These are phyloP conservation scores for Aphelenchoides besseyi DNA, from an alignment of 1,140 invertebrate genomes.

Conservation along the genomic window DNA sequence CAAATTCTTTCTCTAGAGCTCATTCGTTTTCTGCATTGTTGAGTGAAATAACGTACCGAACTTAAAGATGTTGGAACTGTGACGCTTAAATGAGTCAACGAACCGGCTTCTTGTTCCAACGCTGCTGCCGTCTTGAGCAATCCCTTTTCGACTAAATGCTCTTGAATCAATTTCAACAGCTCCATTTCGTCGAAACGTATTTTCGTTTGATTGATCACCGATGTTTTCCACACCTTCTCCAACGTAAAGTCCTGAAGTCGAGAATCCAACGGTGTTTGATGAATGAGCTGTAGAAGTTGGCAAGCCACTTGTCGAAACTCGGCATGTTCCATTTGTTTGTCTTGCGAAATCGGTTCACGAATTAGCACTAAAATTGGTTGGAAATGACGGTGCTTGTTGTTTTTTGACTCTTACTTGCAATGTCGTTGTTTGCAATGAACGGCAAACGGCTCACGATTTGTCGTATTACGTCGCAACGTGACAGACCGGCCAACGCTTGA, in stretches of 20 bases:
- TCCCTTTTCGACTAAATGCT: slow-evolving; percentile 79
- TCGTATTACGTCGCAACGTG: slow-evolving; percentile 81
- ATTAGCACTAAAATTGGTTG: slow-evolving; percentile 72
- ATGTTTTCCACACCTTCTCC: slow-evolving; percentile 66
- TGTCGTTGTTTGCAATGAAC: slow-evolving; percentile 83
- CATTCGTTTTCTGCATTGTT: too few relatives aligned
- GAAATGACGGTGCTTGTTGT: too few relatives aligned
- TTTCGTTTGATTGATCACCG: slow-evolving; percentile 88
- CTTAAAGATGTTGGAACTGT: not conserved
- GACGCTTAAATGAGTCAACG: not conserved
- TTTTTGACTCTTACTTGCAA: slow-evolving; percentile 17
- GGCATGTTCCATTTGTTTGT: slow-evolving; percentile 88
- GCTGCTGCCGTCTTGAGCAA: slow-evolving; percentile 41
- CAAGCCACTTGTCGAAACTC: slow-evolving; percentile 91
- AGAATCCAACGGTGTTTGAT: slow-evolving; percentile 77
- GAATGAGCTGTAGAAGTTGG: slow-evolving; percentile 82
- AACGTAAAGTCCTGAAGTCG: slow-evolving; percentile 70
- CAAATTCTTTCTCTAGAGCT: too few relatives aligned
- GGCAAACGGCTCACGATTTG: slow-evolving; percentile 94
- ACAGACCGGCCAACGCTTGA: slow-evolving; percentile 82
- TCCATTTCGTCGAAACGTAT: slow-evolving; percentile 90
- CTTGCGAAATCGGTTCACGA: slow-evolving; percentile 89
- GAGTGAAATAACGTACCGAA: too few relatives aligned
- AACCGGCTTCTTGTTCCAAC: slow-evolving; percentile 47
- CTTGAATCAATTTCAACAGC: slow-evolving; percentile 82